Percentiles rank a stretch among this genome's conserved stretches.
phyloP scores from a whole-genome alignment of 2,113 vertebrate species.

The Trinectes maculatus region DNA sequence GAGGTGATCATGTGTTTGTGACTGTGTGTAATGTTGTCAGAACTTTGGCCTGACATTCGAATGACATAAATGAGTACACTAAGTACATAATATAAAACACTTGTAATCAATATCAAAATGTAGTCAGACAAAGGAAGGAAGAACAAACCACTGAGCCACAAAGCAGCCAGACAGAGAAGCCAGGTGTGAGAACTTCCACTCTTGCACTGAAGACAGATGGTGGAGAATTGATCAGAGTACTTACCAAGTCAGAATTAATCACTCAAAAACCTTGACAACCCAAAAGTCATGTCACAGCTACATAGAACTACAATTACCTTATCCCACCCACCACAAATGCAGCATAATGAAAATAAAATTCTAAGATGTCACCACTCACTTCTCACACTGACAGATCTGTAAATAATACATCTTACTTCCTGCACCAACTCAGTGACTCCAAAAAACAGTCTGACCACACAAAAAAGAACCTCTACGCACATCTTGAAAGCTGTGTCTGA shows the following conservation, averaged over 20 bases:
- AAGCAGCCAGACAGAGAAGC: conserved; percentile 52
- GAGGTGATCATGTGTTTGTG: conserved; percentile 2
- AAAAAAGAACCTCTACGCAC: conserved; percentile 37
- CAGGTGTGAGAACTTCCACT: conserved; percentile 62
- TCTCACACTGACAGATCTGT: conserved; percentile 60
- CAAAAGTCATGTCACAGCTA: background rate
- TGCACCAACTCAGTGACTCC: conserved; percentile 67
- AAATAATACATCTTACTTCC: conserved; percentile 75
- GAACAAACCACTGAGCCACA: conserved; percentile 50
- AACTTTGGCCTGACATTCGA: background rate
- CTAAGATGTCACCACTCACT: conserved; percentile 23
- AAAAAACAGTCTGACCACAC: conserved; percentile 61
- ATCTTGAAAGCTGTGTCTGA: conserved; percentile 36
- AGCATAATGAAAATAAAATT: background rate
- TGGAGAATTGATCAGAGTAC: conserved; percentile 32
- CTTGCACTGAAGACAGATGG: conserved; percentile 5
- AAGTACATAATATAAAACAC: background rate
- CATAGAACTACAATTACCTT: background rate
- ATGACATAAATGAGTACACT: background rate
- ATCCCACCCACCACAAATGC: conserved; percentile 6
- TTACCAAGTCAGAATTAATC: conserved; percentile 23
- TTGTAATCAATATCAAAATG: conserved; percentile 27
- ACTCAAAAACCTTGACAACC: background rate
- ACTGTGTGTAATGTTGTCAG: background rate
- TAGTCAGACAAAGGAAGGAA: conserved; percentile 63